Conservation (phyloP, 2,888 invertebrate species). For the Sisyra nigra region DNA sequence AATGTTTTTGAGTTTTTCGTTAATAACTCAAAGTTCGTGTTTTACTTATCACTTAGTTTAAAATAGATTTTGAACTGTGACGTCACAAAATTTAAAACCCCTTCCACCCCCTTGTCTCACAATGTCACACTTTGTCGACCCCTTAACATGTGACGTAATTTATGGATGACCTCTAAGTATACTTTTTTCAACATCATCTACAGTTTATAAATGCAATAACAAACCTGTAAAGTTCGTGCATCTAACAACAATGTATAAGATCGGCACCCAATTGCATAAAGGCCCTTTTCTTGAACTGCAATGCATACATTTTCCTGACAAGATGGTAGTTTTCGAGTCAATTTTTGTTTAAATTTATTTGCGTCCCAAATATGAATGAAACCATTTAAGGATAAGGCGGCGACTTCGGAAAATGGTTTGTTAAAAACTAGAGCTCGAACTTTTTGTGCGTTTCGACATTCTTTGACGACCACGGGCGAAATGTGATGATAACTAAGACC, state of each 20-base stretch:
- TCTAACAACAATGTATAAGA: slow-evolving; percentile 84
- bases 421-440: slow-evolving; percentile 76
- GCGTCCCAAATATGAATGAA: slow-evolving; percentile 91
- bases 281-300: slow-evolving; percentile 67
- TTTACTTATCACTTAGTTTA: too few relatives aligned
- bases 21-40: too few relatives aligned
- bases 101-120: too few relatives aligned
- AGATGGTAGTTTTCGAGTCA: slow-evolving; percentile 73
- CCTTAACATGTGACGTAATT: too few relatives aligned
- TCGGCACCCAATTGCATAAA: slow-evolving; percentile 89
- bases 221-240: slow-evolving; percentile 65
- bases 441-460: slow-evolving; percentile 60
- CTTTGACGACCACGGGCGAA: slow-evolving; percentile 52
- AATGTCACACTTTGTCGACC: too few relatives aligned
- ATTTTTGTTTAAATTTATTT: slow-evolving; percentile 73
- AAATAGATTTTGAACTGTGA: too few relatives aligned
- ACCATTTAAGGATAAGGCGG: slow-evolving; percentile 81
- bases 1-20: too few relatives aligned
- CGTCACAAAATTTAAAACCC: too few relatives aligned
- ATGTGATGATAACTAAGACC: slow-evolving; percentile 38
- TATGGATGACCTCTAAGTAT: too few relatives aligned
- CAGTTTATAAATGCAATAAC: too few relatives aligned
- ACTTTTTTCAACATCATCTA: too few relatives aligned
- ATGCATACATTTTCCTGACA: slow-evolving; percentile 89
- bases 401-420: slow-evolving; percentile 69